Percentiles rank a stretch among this genome's conserved stretches.
These are phyloP conservation scores for Dastarcus helophoroides DNA, from an alignment of 2,888 invertebrate species.

Conservation along the genomic window DNA sequence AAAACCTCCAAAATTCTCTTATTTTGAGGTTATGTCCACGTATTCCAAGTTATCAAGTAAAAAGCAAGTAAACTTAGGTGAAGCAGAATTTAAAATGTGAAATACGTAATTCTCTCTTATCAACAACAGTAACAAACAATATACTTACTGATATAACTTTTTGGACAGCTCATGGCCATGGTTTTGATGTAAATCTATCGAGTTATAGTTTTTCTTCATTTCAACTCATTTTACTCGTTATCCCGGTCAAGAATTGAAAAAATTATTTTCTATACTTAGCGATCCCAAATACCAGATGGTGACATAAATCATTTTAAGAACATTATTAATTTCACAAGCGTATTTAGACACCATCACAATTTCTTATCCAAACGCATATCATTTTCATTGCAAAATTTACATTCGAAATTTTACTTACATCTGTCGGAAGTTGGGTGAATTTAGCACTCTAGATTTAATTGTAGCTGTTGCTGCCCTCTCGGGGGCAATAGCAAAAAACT, in stretches of 20 bases:
- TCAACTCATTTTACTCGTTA: conserved; percentile 39
- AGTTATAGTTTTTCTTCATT: conserved; percentile 45
- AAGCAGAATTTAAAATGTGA: too few species aligned
- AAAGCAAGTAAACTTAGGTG: too few species aligned
- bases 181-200: conserved; percentile 41
- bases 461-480: not conserved
- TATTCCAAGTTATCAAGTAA: too few species aligned
- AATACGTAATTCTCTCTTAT: too few species aligned
- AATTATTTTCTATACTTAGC: conserved; percentile 26
- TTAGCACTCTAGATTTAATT: conserved; percentile 19
- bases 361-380: conserved; percentile 28
- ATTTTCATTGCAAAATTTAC: conserved; percentile 21
- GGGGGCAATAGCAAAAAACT: too few species aligned
- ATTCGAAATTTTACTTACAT: conserved; percentile 20
- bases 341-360: conserved; percentile 38
- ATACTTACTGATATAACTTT: conserved; percentile 44
- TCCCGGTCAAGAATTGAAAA: conserved; percentile 37
- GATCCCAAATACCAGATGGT: conserved; percentile 25
- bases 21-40: too few species aligned
- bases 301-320: conserved; percentile 32
- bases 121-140: too few species aligned
- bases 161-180: conserved; percentile 45
- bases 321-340: conserved; percentile 32
- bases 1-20: too few species aligned
- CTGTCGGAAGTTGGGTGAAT: conserved; percentile 17